A percentile compares a stretch with the other conserved stretches of the same genome.
Conservation (phyloP, 2,888 invertebrate genomes). For the Taphrorychus bicolor region DNA sequence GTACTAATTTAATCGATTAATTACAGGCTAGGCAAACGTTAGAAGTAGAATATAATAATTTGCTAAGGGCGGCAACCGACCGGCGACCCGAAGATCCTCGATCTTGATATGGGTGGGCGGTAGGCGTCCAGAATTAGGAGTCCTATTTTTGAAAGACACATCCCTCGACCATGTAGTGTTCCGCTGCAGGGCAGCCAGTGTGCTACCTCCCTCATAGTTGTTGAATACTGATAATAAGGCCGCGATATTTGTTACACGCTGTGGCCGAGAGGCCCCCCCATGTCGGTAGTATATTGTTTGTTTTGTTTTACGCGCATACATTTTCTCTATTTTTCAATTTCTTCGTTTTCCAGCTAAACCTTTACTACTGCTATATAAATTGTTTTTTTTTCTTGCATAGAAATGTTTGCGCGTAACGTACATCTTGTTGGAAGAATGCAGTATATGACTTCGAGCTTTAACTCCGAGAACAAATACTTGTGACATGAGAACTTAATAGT, state of each 20-base stretch:
- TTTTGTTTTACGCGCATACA: no score
- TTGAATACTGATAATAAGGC: slow-evolving; percentile 32
- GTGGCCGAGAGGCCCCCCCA: neutral
- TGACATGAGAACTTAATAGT: slow-evolving; percentile 57
- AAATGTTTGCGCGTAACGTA: no score
- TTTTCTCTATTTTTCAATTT: no score
- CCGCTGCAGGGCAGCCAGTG: slow-evolving; percentile 50
- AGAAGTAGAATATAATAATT: slow-evolving; percentile 89
- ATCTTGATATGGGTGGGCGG: slow-evolving; percentile 54
- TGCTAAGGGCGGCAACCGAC: slow-evolving; percentile 85
- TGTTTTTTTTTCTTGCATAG: no score
- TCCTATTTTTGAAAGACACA: slow-evolving; percentile 35
- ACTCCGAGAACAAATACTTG: slow-evolving; percentile 52
- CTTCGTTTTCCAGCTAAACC: no score
- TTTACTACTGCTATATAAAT: no score
- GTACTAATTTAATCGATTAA: no score
- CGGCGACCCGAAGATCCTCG: slow-evolving; percentile 65
- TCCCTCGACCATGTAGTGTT: slow-evolving; percentile 54
- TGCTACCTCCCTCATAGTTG: slow-evolving; percentile 49
- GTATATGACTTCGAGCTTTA: slow-evolving; percentile 58
- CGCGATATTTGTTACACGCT: slow-evolving; percentile 16
- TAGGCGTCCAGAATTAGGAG: slow-evolving; percentile 28
- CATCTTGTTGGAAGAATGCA: no score
- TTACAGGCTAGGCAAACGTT: slow-evolving; percentile 87
- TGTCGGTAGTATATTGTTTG: no score